Evolutionary conservation across 2,888 invertebrate genomes (phyloP), one percentile per base, ranked within the genome.

Genomic region (Drepanosiphum platanoidis): DNA sequence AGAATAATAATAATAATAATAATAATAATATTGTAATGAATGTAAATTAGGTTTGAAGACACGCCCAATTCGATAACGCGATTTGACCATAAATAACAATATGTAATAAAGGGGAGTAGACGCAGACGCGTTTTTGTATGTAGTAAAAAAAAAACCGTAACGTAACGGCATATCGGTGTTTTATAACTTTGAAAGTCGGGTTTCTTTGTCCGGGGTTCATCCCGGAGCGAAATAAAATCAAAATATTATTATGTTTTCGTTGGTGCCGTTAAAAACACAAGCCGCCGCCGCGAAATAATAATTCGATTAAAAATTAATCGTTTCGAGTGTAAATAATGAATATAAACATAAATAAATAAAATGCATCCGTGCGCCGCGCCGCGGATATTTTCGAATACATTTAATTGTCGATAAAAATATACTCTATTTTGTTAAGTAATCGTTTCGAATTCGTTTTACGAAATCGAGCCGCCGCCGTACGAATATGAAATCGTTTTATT

Each of bases 21-120:
- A 70, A 71, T 46, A 68, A 58, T 27, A 58, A 82, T 72, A 82
- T 72, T 42, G 39, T 22, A 27, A 72, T 42, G 32, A 72, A 72
- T 72, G 61, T 61, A 72, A 82, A 82, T 61, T 71, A 82, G 71
- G 81, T 72, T 72, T 61, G 15, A 72, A 82, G 32, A 82, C 71
- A 82, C 81, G 71, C 81, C 81, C 42, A 72, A 42, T 15, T 32
- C 15, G 22, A 82, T 42, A 82, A 82, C 81, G 81, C 81, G 72
- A 82, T 82, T 82, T 42, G 42, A 72, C 71, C 72, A 72, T 82
- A 82, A 82, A 82, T 82, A 61, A 82, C 58, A n/a, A 36, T 61
- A 42, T 46, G 30, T 74, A 71, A 22, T 58, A 18, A 58, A 70
- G 13, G 39, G 32, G 9, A 36, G 13, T 39, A 11, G 64, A 42